Percentiles rank a stretch among this genome's conserved stretches.
phyloP scores from a whole-genome alignment of 1,140 invertebrate genomes.

The Drosophila jambulina region DNA sequence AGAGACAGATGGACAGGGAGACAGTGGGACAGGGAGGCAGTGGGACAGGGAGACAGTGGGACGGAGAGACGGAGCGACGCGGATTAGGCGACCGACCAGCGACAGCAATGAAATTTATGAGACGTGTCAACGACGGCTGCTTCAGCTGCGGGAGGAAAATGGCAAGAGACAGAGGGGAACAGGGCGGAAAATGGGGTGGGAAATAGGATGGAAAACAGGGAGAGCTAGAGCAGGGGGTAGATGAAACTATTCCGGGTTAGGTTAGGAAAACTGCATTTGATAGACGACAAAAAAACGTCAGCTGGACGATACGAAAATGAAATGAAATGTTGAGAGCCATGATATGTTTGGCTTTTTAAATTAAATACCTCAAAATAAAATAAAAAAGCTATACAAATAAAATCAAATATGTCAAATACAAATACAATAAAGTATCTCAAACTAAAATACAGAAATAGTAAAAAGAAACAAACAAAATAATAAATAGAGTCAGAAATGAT shows the following conservation, averaged over 20 bases:
- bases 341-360: background rate
- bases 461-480: background rate
- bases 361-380: background rate
- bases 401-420: background rate
- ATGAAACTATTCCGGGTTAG: slow-evolving; percentile 9
- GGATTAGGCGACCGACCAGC: slow-evolving; percentile 69
- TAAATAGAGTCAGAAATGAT: background rate
- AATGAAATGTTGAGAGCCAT: slow-evolving; percentile 22
- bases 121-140: slow-evolving; percentile 56
- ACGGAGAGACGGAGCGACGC: slow-evolving; percentile 15
- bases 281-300: slow-evolving; percentile 39
- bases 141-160: slow-evolving; percentile 6
- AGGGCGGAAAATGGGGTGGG: slow-evolving; percentile 1
- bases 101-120: slow-evolving; percentile 78
- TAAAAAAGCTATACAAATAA: background rate
- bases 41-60: slow-evolving; percentile 40
- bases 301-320: slow-evolving; percentile 34
- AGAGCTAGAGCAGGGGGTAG: background rate
- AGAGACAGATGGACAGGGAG: no score
- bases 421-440: background rate
- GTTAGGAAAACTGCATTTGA: slow-evolving; percentile 20
- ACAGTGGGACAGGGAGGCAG: slow-evolving; percentile 17
- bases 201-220: background rate
- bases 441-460: no score
- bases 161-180: background rate